Evolutionary conservation across 1,140 invertebrate species (phyloP), one percentile per base, ranked within the genome.

Genomic region (Babylonia areolata): DNA sequence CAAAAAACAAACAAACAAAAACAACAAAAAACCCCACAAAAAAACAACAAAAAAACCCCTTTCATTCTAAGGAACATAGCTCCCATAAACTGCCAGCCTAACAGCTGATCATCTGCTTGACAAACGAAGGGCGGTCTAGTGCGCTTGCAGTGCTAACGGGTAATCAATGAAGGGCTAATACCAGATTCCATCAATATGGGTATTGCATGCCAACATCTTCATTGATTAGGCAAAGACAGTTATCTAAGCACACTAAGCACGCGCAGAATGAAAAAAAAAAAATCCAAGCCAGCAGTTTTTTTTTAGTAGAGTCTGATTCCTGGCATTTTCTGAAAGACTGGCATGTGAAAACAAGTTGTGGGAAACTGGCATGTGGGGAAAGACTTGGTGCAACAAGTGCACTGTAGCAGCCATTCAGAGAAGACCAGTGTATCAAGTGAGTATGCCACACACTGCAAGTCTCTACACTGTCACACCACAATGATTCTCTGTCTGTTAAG

Each of bases 131-230:
- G 35, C n/a, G 54, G 20, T 39, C 42, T 51, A 9, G 28, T 31
- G 23, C 5, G 20, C 75, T 77, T 37, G 9, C 35, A 42, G 37
- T 37, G 46, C 42, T 54, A 80, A 80, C 42, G 31, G 78, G 20
- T 80, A 58, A 80, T 80, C 78, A 80, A 80, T 80, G 78, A 42
- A 80, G 54, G 0, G 42, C 78, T 80, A 80, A 80, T 40, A 80
- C 28, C 40, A 80, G 39, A 80, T 80, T 80, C 78, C 78, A 54
- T 80, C 42, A 80, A 54, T 54, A 80, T 35, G 40, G 42, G 42
- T 80, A 80, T 28, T 80, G 78, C 78, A 2, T 54, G 78, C 78
- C 78, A 54, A 51, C 9, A 40, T 35, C 46, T n/a, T 51, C 54
- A 80, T 80, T 80, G 78, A 80, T 80, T 40, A 15, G 78, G 78